Conservation (phyloP, 2,797 vertebrate genomes). For the Neostethus bicornis region DNA sequence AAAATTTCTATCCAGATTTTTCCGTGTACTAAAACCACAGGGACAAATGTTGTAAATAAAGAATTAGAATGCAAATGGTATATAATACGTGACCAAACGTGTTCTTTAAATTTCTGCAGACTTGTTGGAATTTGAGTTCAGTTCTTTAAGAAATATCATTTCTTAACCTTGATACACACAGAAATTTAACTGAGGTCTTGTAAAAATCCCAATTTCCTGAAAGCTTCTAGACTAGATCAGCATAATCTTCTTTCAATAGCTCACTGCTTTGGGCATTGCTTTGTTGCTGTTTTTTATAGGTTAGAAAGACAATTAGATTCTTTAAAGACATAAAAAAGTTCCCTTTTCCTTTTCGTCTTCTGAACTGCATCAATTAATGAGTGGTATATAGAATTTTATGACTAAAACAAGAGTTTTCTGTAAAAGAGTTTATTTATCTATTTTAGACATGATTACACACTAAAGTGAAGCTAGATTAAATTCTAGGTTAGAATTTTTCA, state of each 20-base stretch:
- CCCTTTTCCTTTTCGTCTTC: too few relatives aligned
- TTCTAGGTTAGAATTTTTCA: not conserved
- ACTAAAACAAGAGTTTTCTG: too few relatives aligned
- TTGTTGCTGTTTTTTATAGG: too few relatives aligned
- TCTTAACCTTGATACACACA: not conserved
- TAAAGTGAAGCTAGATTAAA: not conserved
- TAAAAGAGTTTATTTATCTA: too few relatives aligned
- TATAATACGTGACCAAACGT: conserved; percentile 9
- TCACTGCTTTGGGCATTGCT: too few relatives aligned
- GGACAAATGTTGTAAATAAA: conserved; percentile 17
- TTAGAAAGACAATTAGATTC: too few relatives aligned
- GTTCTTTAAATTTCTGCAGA: conserved; percentile 6
- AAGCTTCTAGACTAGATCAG: too few relatives aligned
- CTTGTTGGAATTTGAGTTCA: not conserved
- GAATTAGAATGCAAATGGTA: conserved; percentile 13
- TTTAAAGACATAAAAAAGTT: too few relatives aligned
- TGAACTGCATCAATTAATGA: too few relatives aligned
- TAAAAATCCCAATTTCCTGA: not conserved
- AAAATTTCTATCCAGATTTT: conserved; percentile 47
- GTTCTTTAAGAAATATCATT: not conserved
- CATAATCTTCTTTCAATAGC: too few relatives aligned
- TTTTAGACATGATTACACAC: too few relatives aligned
- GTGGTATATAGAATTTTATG: too few relatives aligned
- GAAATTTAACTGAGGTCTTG: not conserved
- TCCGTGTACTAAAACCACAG: conserved; percentile 34